Base-by-base conservation (phyloP, 2,888 invertebrate species). In the Cosmia pyralina region DNA sequence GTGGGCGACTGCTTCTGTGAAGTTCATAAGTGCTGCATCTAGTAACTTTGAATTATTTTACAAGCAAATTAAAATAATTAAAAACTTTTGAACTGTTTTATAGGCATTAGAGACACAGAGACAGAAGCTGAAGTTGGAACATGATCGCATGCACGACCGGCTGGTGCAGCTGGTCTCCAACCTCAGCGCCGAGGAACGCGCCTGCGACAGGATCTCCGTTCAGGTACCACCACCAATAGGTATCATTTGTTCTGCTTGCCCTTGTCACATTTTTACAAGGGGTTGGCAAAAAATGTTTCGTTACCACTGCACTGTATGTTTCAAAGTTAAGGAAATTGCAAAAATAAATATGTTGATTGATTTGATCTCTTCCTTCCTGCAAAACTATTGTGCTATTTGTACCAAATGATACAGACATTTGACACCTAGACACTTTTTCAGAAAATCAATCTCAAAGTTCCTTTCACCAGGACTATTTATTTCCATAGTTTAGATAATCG, bases 141-240 rank as follows among this genome's bases (percentile, higher is more conserved):
- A 96, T 86, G 96, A 96, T 77, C 94, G 93, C 46, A 89, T 94
- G 90, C 92, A 94, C 44, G 94, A 94, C 22, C 90, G 94, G 0
- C 92, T 96, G 22, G 92, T 92, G 55, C 94, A 96, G 78, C 88
- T 96, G n/a, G 94, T 96, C 2, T 93, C 94, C n/a, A 95, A 96
- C 74, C 91, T 96, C 15, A 91, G 90, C 65, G 94, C 96, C 0
- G 96, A 96, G 74, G 96, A 96, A 76, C 90, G 96, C 52, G 95
- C 95, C 4, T 95, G 96, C 71, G 95, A 96, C 78, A 93, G 96
- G 84, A 94, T 96, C 62, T 96, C 96, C 34, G 79, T 92, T 66
- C 96, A 96, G 94, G 96, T 64, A 55, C n/a, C 17, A 34, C n/a
- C 6, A 48, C 46, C 19, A 48, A 34, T 34, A 15, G n/a, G n/a